Percentiles rank a stretch among this genome's conserved stretches.
These are phyloP conservation scores for Diadegma fenestrale DNA, from an alignment of 2,888 invertebrate genomes.

Conservation along the genomic window DNA sequence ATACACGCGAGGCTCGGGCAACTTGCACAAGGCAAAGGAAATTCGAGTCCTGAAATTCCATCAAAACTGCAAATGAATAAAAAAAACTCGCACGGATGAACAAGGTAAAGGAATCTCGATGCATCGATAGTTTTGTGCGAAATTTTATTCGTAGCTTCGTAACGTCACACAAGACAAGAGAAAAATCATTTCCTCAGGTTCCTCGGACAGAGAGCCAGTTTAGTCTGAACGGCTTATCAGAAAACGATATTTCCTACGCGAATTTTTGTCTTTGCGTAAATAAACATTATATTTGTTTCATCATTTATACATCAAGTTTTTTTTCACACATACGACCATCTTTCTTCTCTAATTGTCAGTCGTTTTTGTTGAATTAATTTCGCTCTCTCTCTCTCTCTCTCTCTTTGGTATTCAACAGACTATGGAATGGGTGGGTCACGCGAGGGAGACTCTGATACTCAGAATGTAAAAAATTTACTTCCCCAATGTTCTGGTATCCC, in stretches of 20 bases:
- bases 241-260: slow-evolving; percentile 78
- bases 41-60: no score
- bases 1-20: no score
- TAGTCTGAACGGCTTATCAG: slow-evolving; percentile 78
- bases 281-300: not conserved
- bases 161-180: slow-evolving; percentile 82
- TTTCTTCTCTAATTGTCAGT: not conserved
- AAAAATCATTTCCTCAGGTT: slow-evolving; percentile 87
- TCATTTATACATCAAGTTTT: slow-evolving; percentile 13
- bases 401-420: slow-evolving; percentile 82
- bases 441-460: slow-evolving; percentile 83
- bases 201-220: slow-evolving; percentile 74
- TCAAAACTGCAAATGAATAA: no score
- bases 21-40: no score
- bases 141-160: slow-evolving; percentile 86
- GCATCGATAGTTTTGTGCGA: slow-evolving; percentile 87
- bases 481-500: slow-evolving; percentile 86
- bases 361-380: no score
- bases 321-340: slow-evolving; percentile 32
- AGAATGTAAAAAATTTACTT: slow-evolving; percentile 83
- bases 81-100: no score
- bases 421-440: slow-evolving; percentile 86
- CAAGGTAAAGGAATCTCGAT: slow-evolving; percentile 68
- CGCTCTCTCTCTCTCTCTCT: no score
- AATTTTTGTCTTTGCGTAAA: slow-evolving; percentile 50